Conservation (phyloP, 2,888 invertebrate genomes). For the Lithosia quadra region DNA sequence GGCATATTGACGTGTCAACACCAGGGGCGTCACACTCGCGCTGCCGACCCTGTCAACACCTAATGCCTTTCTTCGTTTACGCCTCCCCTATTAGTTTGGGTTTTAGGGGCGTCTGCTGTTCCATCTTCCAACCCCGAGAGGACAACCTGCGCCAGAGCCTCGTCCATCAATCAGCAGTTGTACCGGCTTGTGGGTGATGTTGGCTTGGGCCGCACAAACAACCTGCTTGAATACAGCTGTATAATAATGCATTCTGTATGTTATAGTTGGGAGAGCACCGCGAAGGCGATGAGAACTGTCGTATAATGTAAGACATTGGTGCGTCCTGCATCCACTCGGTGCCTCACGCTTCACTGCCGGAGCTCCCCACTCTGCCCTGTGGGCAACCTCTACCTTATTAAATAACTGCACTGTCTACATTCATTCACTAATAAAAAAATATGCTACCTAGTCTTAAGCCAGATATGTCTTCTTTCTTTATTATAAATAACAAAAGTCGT, state of each 20-base stretch:
- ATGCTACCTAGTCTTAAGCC: conserved; percentile 34
- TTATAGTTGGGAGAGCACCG: conserved; percentile 76
- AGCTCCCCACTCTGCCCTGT: conserved; percentile 59
- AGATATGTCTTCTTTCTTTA: conserved; percentile 28
- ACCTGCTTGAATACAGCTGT: neutral
- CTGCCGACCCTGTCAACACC: no score
- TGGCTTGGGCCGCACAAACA: no score
- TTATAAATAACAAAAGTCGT: conserved; percentile 24
- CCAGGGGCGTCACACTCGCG: no score
- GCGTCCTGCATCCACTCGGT: conserved; percentile 50
- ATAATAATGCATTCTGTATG: conserved; percentile 17
- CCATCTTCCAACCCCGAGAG: no score
- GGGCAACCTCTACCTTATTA: conserved; percentile 49
- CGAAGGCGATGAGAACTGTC: conserved; percentile 81
- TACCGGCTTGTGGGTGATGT: no score
- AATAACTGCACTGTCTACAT: conserved; percentile 40
- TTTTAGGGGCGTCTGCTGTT: no score
- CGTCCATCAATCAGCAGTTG: no score
- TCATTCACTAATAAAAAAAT: conserved; percentile 31
- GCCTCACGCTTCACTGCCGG: conserved; percentile 58
- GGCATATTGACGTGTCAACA: no score
- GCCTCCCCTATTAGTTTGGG: no score
- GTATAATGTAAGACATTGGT: conserved; percentile 73
- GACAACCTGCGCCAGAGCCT: no score
- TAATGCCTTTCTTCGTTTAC: no score